Base-by-base conservation (phyloP, 2,113 vertebrate genomes). In the Holacanthus passer region DNA sequence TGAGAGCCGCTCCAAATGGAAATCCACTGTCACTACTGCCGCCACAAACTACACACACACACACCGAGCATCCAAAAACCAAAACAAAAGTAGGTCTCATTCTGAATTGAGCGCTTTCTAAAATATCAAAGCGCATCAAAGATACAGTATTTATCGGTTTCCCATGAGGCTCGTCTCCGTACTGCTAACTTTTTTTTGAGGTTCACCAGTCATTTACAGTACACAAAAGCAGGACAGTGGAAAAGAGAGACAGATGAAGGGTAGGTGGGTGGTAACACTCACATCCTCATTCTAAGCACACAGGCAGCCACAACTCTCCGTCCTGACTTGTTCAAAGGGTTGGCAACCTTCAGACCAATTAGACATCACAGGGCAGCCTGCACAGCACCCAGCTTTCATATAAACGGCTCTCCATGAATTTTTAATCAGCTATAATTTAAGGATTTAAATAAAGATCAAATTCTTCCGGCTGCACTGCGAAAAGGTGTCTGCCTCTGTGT, bases 371-470 rank as follows among this genome's bases (percentile, higher is more conserved):
- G 91, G 87, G 88, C 91, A 88, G 91, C 78, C 88, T 82, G 90
- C 92, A 86, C 92, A 90, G 91, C 91, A 75, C 72, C 91, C 89
- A 73, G 89, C 90, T 88, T 84, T 92, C 89, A 93, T 87, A 91
- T 92, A 92, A 95, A 94, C 85, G 90, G 72, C 84, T 88, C 89
- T 70, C 79, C 89, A 92, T 93, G 91, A 88, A 95, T 95, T 93
- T 95, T 94, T 94, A 94, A 95, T 94, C 89, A 91, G 89, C 89
- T 93, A 93, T 95, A 94, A 95, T 95, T 94, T 94, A 94, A 91
- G 89, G 91, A 92, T 95, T 94, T 94, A 95, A 95, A 94, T 93
- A 93, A 93, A 93, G 92, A 95, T 94, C 92, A 90, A 92, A 93
- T 94, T 93, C 91, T 93, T 95, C 92, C 91, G 88, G 91, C 90